Base-by-base conservation (phyloP, 1,140 invertebrate species). In the Caenorhabditis latens region DNA sequence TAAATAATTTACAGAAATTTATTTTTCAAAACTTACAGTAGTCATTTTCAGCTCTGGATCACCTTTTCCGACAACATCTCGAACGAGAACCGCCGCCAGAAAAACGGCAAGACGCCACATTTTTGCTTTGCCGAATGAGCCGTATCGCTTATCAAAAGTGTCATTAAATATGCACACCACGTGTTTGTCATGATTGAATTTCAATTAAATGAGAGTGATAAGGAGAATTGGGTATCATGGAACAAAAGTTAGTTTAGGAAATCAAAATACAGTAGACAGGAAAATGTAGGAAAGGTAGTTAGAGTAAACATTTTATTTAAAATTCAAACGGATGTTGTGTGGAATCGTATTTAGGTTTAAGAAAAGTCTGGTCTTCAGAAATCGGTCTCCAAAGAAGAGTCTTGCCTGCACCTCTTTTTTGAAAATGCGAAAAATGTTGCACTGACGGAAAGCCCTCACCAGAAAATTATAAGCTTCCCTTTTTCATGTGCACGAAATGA, bases 41-140 rank as follows among this genome's bases (percentile, higher is more conserved):
- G 85, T 75, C 85, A 86, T 86, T n/a, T 86, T 50, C 43, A 79
- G 16, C 24, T 85, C 84, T 2, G 84, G 84, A 16, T 85, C 84
- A 11, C 65, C 65, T 43, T 71, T 79, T 24, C 71, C 46, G 46
- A 50, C 3, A 79, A 79, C 71, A 79, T 79, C 71, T 2, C 53
- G 71, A 79, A 79, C 71, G 6, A 79, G 21, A 24, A 79, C 14
- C 46, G 40, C 71, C 46, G 71, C 46, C 32, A 79, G 43, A 79
- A 48, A 79, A 50, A 79, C 71, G 71, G 71, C 71, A 79, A 79
- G n/a, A 48, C 71, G 71, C 71, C 71, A 79, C 71, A 79, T 79
- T 53, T 14, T 8, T 46, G 8, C 32, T 3, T 14, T 13, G 24
- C 1, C 43, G 71, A 79, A 50, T 79, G 71, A 79, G 43, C 46